Evolutionary conservation across 1,140 invertebrate species (phyloP), one percentile per base, ranked within the genome.

Genomic region (Nephotettix cincticeps): DNA sequence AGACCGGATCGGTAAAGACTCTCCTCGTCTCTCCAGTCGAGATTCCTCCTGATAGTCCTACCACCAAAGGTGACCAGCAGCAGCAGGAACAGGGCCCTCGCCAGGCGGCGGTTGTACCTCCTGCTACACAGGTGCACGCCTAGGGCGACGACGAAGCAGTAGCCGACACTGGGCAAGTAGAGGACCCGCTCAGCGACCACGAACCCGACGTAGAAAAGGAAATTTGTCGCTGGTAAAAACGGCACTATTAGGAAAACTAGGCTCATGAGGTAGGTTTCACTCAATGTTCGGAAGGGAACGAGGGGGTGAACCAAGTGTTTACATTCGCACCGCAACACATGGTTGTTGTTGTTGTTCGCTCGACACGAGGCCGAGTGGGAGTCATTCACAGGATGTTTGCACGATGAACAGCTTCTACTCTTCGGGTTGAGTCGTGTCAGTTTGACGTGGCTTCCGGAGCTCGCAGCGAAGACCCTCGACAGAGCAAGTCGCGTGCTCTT

Each of bases 181-280:
- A 99, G 85, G 65, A 99, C 92, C 72, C 97, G 85, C 83, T 99
- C 97, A 36, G 97, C 97, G 9, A 99, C 93, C 27, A 98, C 96
- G 81, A 99, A 99, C 6, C 97, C 97, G 68, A 99, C 96, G 77
- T 97, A 96, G 83, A 98, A 97, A 80, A 98, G 90, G 65, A 91
- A 81, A 85, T 99, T 99, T 69, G 93, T 92, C 14, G 97, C 96
- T 45, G 97, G 97, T 73, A 99, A 83, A 82, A 98, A 98, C 40
- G 96, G 94, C 69, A 98, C 82, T 54, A 92, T 88, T 77, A 96
- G 85, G 78, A 98, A 89, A 69, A 90, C 88, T 73, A 95, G 17
- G 23, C 72, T 69, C 1, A 75, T 32, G 1, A 75, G 40, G 1
- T 69, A 68, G 0, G 66, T 36, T 71, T 75, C 70, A 23, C 68